Evolutionary conservation across 2,888 invertebrate genomes (phyloP), one percentile per base, ranked within the genome.

Genomic region (Lampropteryx suffumata): DNA sequence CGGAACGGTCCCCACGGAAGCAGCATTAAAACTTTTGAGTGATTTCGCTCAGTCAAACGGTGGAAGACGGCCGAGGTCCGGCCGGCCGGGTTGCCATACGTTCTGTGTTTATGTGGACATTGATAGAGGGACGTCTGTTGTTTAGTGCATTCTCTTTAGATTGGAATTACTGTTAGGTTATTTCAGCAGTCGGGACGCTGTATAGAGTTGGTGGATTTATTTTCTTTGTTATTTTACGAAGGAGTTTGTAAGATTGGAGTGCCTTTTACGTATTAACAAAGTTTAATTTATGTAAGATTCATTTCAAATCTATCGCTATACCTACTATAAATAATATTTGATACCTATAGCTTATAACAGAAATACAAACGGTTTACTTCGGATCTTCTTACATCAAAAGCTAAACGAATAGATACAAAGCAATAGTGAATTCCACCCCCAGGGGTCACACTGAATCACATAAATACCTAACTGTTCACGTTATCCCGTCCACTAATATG

Each of bases 21-120:
- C 82, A 79, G 84, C 84, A 87, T 89, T 88, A 88, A 89, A 89
- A 89, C 82, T 88, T 88, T 88, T 87, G 88, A 88, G 87, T 88
- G 88, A 88, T 88, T 88, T 83, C 84, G 84, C 84, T 86, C 88
- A 84, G 86, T 88, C 87, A 85, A 85, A 84, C 84, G 84, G 77
- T 75, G 82, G 80, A 84, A 84, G 84, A 85, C 83, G 83, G 79
- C 17, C 17, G 4, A 2, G 17, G 17, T 2, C 17, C 17, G 73
- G 69, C 80, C 76, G 72, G 72, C 62, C 62, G 50, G 63, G 67
- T 71, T 73, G 55, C 70, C 68, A 69, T 59, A 59, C 66, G 53
- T 60, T 55, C 41, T 47, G 53, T 43, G 49, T 53, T 61, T 53
- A 53, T 52, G 41, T 39, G 59, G 53, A 59, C 54, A 50, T 33